Base-by-base conservation (phyloP, 2,113 vertebrate genomes). In the Herpetotheres cachinnans region DNA sequence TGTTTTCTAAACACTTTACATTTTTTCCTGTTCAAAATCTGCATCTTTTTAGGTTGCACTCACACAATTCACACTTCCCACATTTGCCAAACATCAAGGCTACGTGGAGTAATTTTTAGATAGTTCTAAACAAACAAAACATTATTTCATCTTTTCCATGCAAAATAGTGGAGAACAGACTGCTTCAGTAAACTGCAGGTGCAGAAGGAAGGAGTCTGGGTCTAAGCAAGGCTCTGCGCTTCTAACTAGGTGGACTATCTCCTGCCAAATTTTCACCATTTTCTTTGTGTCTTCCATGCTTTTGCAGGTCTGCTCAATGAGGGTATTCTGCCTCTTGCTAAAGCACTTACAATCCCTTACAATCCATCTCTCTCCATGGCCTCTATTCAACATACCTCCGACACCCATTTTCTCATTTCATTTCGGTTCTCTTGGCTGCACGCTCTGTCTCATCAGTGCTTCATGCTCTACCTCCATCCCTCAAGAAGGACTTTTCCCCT, bases 81-180 rank as follows among this genome's bases (percentile, higher is more conserved):
- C 93, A 38, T 96, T 97, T 96, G 93, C 96, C 93, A 96, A 96
- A 96, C 97, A 96, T 95, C 92, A 97, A 95, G 95, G 91, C 93
- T 93, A 91, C 11, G 21, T 70, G 59, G 74, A 90, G 82, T 71
- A 94, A 94, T 96, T 97, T 97, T 93, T 97, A 96, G 93, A 67
- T 61, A 86, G 73, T 78, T 95, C 90, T 77, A 95, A 97, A 94
- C 96, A 96, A 97, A 96, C 49, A 95, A 88, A 92, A 21, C 46
- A 83, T 79, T 94, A 83, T 89, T 96, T 94, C 26, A 84, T 92
- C 69, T 78, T 91, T 90, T 58, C 34, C 56, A 15, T 85, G 76
- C 78, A 82, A 67, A 93, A 40, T 13, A 77, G 29, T 7, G 9
- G n/a, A 93, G 86, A 83, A 63, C 78, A 94, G 66, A 63, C 44